These are phyloP conservation scores for Drosophila helvetica DNA, from an alignment of 2,888 invertebrate genomes.

Conservation along the genomic window DNA sequence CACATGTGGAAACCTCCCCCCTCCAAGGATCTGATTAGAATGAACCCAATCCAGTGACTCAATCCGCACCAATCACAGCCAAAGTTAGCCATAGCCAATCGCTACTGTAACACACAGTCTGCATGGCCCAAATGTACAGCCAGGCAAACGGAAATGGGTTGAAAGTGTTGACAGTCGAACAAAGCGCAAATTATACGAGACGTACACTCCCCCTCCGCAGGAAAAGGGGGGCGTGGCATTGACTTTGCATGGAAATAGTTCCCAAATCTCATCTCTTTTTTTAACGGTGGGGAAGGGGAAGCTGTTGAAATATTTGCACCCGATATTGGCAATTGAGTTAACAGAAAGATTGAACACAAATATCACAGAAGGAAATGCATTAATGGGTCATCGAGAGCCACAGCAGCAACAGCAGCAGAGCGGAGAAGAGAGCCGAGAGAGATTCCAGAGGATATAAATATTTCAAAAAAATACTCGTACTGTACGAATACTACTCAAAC, in stretches of 20 bases:
- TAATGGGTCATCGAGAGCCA: conserved; percentile 41
- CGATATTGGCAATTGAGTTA: conserved; percentile 76
- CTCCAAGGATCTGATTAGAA: neutral
- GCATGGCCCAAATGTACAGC: conserved; percentile 58
- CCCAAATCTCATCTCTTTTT: conserved; percentile 57
- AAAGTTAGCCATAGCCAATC: neutral
- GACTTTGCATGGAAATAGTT: conserved; percentile 58
- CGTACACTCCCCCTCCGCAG: conserved; percentile 30
- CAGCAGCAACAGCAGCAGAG: neutral
- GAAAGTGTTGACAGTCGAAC: conserved; percentile 76
- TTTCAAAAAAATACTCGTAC: conserved; percentile 45
- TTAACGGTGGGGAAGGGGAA: conserved; percentile 14
- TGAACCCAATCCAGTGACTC: neutral
- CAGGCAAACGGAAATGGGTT: conserved; percentile 62
- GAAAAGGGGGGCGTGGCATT: conserved; percentile 44
- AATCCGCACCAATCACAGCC: neutral
- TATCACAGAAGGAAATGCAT: conserved; percentile 49
- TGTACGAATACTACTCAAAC: conserved; percentile 37
- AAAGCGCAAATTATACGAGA: conserved; percentile 71
- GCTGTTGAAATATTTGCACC: conserved; percentile 73
- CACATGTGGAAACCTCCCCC: neutral
- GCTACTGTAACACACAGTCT: conserved; percentile 36
- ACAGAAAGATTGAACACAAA: conserved; percentile 63
- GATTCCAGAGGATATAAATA: conserved; percentile 19
- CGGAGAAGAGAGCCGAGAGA: neutral